A percentile compares a stretch with the other conserved stretches of the same genome.
phyloP scores from a whole-genome alignment of 2,113 vertebrate genomes.

The Acanthochromis polyacanthus region DNA sequence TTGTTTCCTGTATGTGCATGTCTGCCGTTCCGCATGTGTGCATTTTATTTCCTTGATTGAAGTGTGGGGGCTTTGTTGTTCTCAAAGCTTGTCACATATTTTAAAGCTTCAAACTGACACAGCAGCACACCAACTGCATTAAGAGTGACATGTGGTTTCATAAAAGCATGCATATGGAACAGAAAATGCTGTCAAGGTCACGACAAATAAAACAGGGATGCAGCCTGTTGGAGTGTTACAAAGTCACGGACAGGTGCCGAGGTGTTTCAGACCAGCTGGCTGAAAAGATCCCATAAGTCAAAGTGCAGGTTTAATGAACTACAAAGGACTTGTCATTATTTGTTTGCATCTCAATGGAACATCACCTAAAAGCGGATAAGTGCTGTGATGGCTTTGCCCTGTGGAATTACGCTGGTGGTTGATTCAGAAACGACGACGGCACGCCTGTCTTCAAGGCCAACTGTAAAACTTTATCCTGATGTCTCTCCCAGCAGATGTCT shows the following conservation, averaged over 20 bases:
- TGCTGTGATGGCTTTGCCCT: conserved; percentile 19
- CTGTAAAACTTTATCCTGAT: conserved; percentile 15
- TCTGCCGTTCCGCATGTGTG: conserved; percentile 12
- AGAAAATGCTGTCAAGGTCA: conserved; percentile 67
- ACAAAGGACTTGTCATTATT: conserved; percentile 47
- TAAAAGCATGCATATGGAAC: conserved; percentile 57
- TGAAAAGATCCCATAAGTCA: conserved; percentile 46
- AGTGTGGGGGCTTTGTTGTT: conserved; percentile 70
- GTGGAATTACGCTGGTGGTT: conserved; percentile 28
- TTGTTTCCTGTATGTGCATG: neutral
- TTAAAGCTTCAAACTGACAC: conserved; percentile 61
- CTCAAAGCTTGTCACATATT: conserved; percentile 72
- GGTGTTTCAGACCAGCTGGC: conserved; percentile 54
- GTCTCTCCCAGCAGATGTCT: conserved; percentile 25
- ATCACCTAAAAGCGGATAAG: conserved; percentile 25
- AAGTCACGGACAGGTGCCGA: conserved; percentile 42
- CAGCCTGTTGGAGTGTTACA: conserved; percentile 20
- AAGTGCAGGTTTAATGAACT: conserved; percentile 51
- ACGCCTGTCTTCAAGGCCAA: conserved; percentile 16
- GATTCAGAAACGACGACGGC: conserved; percentile 25
- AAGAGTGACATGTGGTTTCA: conserved; percentile 60
- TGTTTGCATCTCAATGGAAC: conserved; percentile 41
- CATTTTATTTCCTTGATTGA: conserved; percentile 64
- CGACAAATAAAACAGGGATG: conserved; percentile 45
- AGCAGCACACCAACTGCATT: conserved; percentile 53